These are phyloP conservation scores for Morelia viridis DNA, from an alignment of 2,797 vertebrate genomes.

Conservation along the genomic window DNA sequence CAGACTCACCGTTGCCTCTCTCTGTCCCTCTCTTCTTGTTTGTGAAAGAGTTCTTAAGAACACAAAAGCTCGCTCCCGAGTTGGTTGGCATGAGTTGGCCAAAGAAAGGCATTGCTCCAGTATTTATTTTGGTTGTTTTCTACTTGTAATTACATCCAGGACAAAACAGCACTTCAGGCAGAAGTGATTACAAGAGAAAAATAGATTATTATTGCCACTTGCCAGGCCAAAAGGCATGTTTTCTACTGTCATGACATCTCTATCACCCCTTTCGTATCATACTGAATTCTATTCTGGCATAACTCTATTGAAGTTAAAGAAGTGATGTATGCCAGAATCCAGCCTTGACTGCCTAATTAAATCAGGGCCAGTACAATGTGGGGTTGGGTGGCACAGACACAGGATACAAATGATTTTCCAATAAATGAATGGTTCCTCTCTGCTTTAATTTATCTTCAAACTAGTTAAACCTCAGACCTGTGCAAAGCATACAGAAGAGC, in stretches of 20 bases:
- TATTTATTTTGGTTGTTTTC: neutral
- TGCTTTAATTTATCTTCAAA: neutral
- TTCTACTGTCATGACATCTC: neutral
- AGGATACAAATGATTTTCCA: neutral
- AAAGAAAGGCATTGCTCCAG: too few relatives aligned
- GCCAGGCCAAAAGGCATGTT: neutral
- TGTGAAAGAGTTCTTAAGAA: too few relatives aligned
- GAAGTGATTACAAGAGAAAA: neutral
- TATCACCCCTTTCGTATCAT: neutral
- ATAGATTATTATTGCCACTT: too few relatives aligned
- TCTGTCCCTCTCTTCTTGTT: too few relatives aligned
- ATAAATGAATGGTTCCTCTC: neutral
- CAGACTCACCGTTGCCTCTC: too few relatives aligned
- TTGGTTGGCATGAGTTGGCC: too few relatives aligned
- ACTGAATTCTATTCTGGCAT: neutral
- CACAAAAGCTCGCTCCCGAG: too few relatives aligned
- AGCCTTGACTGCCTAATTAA: rapidly evolving
- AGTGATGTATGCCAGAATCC: neutral
- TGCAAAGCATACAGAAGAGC: too few relatives aligned
- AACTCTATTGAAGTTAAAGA: neutral
- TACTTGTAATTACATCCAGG: neutral
- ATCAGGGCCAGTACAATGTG: neutral
- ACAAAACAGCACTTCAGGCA: neutral
- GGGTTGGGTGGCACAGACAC: neutral
- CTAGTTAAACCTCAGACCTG: neutral